Evolutionary conservation across 2,113 vertebrate genomes (phyloP).

Genomic region (Cyanoramphus novaezelandiae): DNA sequence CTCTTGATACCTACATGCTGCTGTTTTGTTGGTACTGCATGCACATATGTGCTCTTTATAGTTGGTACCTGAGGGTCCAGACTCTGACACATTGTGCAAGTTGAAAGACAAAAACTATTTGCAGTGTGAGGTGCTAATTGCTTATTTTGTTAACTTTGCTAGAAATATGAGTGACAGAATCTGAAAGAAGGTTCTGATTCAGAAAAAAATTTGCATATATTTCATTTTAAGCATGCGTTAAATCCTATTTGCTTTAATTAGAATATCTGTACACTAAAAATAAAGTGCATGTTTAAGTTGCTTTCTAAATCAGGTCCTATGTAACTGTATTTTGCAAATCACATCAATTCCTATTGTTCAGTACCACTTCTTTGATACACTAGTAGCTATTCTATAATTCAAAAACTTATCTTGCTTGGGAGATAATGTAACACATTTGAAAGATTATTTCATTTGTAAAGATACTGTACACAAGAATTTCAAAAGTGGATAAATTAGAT

Average conservation of each 20-base stretch:
- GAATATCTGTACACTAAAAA: slow-evolving; percentile 33
- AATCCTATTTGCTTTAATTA: slow-evolving; percentile 26
- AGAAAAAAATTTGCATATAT: slow-evolving; percentile 44
- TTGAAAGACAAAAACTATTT: slow-evolving; percentile 26
- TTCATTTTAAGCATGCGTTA: slow-evolving; percentile 25
- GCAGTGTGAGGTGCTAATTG: slow-evolving; percentile 40
- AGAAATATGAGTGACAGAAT: slow-evolving; percentile 43
- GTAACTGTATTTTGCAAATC: neutral
- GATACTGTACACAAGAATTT: neutral
- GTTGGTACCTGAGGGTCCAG: neutral
- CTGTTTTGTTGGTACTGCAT: neutral
- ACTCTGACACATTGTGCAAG: neutral
- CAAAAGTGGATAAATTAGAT: neutral
- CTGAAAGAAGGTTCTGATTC: slow-evolving; percentile 40
- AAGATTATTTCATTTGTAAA: neutral
- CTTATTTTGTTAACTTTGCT: slow-evolving; percentile 50
- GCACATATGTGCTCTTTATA: neutral
- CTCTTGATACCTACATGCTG: neutral
- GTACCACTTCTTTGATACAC: neutral
- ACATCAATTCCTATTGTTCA: neutral
- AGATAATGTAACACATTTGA: neutral
- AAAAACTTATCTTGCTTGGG: neutral
- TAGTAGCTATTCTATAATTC: neutral
- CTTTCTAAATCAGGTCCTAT: neutral
- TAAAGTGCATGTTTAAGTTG: neutral